A percentile compares a stretch with the other conserved stretches of the same genome.
phyloP scores from a whole-genome alignment of 2,888 invertebrate genomes.

The Xanthia icteritia region DNA sequence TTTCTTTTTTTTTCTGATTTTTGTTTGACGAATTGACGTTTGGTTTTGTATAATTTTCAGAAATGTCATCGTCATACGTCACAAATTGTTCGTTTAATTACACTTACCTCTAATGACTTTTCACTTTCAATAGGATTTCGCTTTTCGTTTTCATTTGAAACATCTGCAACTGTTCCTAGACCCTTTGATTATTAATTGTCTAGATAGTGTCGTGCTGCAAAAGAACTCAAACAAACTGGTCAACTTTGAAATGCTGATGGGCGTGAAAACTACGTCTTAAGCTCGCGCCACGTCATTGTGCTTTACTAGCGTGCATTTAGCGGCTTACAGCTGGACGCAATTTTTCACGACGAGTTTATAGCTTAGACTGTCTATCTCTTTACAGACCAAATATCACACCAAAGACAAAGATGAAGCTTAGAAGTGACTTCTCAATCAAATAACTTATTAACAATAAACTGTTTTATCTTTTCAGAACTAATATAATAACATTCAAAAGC shows the following conservation, averaged over 20 bases:
- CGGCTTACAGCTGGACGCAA: too few relatives aligned
- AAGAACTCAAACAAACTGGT: too few relatives aligned
- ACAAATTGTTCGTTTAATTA: background rate
- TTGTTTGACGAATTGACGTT: background rate
- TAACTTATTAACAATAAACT: background rate
- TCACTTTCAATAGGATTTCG: background rate
- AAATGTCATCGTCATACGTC: background rate
- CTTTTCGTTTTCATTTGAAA: background rate
- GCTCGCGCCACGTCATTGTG: too few relatives aligned
- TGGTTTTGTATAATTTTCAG: background rate
- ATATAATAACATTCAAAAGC: background rate
- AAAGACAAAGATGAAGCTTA: background rate
- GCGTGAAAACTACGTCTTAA: too few relatives aligned
- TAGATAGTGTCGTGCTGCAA: too few relatives aligned
- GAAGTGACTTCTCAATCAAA: conserved; percentile 7
- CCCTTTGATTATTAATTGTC: too few relatives aligned
- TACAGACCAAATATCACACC: too few relatives aligned
- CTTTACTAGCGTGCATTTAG: too few relatives aligned
- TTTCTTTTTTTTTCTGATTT: background rate
- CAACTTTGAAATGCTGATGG: too few relatives aligned
- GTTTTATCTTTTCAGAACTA: background rate
- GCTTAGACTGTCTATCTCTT: background rate
- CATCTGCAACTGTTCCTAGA: background rate
- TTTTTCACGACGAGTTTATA: background rate
- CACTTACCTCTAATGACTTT: background rate